Conservation (phyloP, 2,888 invertebrate genomes). For the Synergus laeviventris region DNA sequence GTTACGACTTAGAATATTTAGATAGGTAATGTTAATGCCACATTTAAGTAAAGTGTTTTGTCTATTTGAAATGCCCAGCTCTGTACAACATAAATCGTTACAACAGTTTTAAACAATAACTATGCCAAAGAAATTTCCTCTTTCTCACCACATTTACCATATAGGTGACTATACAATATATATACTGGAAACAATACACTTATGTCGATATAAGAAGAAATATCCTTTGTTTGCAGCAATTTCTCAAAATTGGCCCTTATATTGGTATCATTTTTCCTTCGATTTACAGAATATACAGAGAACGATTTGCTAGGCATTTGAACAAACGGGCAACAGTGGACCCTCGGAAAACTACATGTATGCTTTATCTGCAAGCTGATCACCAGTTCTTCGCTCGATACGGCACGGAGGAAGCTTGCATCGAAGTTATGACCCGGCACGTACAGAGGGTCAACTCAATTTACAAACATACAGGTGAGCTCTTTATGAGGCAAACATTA, state of each 20-base stretch:
- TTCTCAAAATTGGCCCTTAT: background rate
- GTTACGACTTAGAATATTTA: constrained; percentile 51
- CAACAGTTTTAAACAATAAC: background rate
- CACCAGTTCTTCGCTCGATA: constrained; percentile 97
- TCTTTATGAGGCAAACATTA: constrained; percentile 20
- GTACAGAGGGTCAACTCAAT: constrained; percentile 95
- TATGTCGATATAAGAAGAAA: background rate
- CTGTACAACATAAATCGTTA: background rate
- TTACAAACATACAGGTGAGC: constrained; percentile 89
- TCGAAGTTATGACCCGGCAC: constrained; percentile 96
- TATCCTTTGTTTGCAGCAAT: background rate
- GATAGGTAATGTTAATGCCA: constrained; percentile 51
- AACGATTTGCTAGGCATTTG: constrained; percentile 67
- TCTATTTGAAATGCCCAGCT: no score
- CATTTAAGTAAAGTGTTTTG: no score
- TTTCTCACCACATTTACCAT: no score
- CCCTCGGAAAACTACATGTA: constrained; percentile 94
- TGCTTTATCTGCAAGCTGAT: constrained; percentile 96
- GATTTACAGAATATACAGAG: constrained; percentile 60
- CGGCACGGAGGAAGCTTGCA: constrained; percentile 94
- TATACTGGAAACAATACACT: no score
- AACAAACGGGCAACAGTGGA: constrained; percentile 83
- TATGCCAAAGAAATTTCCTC: background rate
- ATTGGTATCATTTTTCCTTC: background rate
- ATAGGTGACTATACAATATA: background rate